A percentile compares a stretch with the other conserved stretches of the same genome.
Evolutionary conservation across 1,140 invertebrate species (phyloP).

Genomic region (Ooceraea biroi): DNA sequence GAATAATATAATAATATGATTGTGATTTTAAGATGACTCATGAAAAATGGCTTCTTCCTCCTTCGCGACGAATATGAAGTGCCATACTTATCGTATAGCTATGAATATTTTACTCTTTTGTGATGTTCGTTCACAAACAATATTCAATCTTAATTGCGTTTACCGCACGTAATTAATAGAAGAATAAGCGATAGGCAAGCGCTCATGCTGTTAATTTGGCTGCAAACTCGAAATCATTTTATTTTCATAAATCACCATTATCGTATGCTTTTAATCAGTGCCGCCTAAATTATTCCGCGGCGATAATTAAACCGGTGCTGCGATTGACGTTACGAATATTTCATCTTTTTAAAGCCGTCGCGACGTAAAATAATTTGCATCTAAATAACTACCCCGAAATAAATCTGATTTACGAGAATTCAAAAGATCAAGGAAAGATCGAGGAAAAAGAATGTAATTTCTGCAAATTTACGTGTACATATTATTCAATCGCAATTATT

Average conservation of each 20-base stretch:
- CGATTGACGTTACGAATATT: constrained; percentile 2
- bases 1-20: too few relatives aligned
- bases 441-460: background rate
- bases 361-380: constrained; percentile 2
- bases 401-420: background rate
- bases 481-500: background rate
- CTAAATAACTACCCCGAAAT: background rate
- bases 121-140: too few relatives aligned
- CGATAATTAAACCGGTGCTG: constrained; percentile 18
- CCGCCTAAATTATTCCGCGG: background rate
- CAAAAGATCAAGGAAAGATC: background rate
- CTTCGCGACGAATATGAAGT: constrained; percentile 82
- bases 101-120: too few relatives aligned
- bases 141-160: background rate
- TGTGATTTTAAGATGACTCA: background rate
- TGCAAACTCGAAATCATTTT: background rate
- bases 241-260: constrained; percentile 12
- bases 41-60: constrained; percentile 36
- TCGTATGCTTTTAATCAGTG: background rate
- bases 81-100: constrained; percentile 76
- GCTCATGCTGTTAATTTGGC: constrained; percentile 64
- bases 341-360: background rate
- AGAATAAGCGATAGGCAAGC: constrained; percentile 34
- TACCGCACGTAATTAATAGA: constrained; percentile 54
- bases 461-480: constrained; percentile 19